Base-by-base conservation (phyloP, 2,888 invertebrate species). In the Erebia epiphron region DNA sequence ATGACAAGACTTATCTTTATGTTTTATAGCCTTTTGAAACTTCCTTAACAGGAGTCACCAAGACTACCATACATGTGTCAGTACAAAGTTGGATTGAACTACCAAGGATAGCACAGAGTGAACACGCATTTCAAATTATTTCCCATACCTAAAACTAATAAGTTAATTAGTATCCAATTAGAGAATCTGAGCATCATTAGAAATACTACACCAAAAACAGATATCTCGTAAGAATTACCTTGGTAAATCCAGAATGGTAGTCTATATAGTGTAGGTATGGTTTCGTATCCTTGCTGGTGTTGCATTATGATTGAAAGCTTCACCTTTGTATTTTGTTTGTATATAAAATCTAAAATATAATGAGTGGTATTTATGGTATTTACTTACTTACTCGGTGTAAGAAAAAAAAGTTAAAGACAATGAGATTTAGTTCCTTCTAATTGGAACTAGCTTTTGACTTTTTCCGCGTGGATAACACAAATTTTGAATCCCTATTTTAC, bases 1-100 rank as follows among this genome's bases (percentile, higher is more conserved):
- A 57, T 49, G 67, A 58, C 69, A 68, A 18, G 69, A 62, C 54
- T 72, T 70, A 74, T 72, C 68, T 70, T 43, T 49, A 70, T 63
- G 68, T 35, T 63, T 68, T 68, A 69, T 69, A 62, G 46, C 46
- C 63, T 66, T 68, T 56, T 56, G 62, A 66, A 58, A 54, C 67
- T 14, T 21, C 67, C 58, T 16, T 58, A 67, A 58, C 11, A 26
- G 67, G n/a, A n/a, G n/a, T n/a, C n/a, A n/a, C n/a, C 13, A 54
- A 58, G 21, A 21, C 3, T 16, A 49, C 57, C 49, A 49, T 57
- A 58, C 41, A 65, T 65, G 43, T 1, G 35, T 41, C 54, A 9
- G 5, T 65, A 54, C 35, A 64, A 52, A 52, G 10, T 52, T 52
- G 64, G 52, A 8, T 52, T 16, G 64, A n/a, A 35, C 18, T 5